Percentiles rank a stretch among this genome's conserved stretches.
Conservation (phyloP, 2,113 vertebrate species). For the Serinus canaria region DNA sequence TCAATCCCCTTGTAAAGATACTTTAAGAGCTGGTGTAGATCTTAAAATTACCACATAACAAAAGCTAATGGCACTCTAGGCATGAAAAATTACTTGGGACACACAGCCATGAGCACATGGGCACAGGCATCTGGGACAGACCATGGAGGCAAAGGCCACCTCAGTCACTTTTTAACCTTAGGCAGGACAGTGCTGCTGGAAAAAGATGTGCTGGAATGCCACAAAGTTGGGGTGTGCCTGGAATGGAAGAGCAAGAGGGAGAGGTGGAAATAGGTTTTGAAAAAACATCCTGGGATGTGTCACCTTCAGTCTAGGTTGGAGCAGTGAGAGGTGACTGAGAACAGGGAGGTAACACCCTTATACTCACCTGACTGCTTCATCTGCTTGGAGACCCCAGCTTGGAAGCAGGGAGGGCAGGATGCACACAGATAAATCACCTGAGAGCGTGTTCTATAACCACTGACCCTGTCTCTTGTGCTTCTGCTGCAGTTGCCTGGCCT, state of each 20-base stretch:
- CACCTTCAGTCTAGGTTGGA: background rate
- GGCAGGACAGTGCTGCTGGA: background rate
- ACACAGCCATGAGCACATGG: background rate
- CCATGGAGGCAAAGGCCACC: background rate
- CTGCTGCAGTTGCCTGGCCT: slow-evolving; percentile 46
- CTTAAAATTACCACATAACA: background rate
- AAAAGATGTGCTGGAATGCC: background rate
- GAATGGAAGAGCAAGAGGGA: background rate
- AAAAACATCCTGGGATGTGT: background rate
- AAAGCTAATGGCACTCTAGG: background rate
- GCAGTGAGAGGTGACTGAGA: background rate
- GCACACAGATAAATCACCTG: rapidly evolving
- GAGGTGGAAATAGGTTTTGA: background rate
- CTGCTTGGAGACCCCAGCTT: background rate
- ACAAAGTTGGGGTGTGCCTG: background rate
- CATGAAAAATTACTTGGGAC: background rate
- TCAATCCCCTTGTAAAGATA: background rate
- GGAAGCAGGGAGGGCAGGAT: background rate
- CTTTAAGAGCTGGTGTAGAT: background rate
- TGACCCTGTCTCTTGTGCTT: slow-evolving; percentile 7
- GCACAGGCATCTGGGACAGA: rapidly evolving
- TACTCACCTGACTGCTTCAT: background rate
- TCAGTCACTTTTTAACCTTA: background rate
- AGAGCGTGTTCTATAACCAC: background rate
- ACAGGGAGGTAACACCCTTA: background rate